phyloP scores from a whole-genome alignment of 2,797 vertebrate species.

The Ficedula albicollis region DNA sequence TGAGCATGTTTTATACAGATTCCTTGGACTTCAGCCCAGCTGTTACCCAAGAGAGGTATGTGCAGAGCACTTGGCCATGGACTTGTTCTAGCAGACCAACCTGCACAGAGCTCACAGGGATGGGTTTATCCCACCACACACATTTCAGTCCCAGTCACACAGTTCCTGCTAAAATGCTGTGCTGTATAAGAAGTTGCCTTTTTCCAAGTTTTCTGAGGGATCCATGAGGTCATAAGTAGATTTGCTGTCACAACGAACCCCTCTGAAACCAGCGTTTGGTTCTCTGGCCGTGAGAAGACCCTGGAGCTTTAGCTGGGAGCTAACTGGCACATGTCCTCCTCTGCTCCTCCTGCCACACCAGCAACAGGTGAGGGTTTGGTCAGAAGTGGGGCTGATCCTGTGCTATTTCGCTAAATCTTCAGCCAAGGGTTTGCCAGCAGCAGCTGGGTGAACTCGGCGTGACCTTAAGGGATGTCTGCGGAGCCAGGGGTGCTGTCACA shows the following conservation, averaged over 20 bases:
- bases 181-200: not conserved
- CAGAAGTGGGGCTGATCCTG: not conserved
- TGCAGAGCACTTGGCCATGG: not conserved
- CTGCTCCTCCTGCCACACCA: not conserved
- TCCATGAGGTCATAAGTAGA: not conserved
- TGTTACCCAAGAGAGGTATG: slow-evolving; percentile 47
- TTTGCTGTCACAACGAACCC: not conserved
- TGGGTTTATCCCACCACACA: not conserved
- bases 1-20: slow-evolving; percentile 57
- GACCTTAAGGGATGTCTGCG: not conserved
- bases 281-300: not conserved
- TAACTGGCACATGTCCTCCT: rapidly evolving
- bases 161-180: not conserved
- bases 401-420: not conserved
- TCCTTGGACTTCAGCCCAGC: slow-evolving; percentile 56
- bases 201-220: not conserved
- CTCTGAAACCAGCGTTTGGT: not conserved
- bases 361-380: not conserved
- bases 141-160: not conserved
- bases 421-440: not conserved
- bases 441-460: not conserved
- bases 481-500: not conserved
- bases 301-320: not conserved
- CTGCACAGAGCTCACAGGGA: rapidly evolving
- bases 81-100: slow-evolving; percentile 23